Conservation (phyloP, 1,140 invertebrate species). For the Aculops lycopersici region DNA sequence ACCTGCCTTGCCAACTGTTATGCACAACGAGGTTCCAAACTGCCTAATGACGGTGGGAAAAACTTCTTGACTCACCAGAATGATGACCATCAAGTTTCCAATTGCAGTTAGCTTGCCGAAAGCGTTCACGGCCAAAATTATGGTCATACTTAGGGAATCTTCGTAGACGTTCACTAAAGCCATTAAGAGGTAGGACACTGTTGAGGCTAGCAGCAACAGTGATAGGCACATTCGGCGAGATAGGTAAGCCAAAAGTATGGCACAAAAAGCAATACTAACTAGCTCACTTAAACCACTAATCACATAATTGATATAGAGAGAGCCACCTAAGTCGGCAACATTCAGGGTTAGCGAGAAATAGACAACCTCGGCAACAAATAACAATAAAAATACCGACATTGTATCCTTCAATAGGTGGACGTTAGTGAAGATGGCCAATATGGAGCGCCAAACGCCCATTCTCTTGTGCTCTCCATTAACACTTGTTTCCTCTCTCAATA, state of each 20-base stretch:
- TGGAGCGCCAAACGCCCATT: neutral
- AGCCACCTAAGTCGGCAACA: neutral
- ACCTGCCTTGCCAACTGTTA: neutral
- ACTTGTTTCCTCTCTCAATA: neutral
- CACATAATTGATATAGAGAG: neutral
- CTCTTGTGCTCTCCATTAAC: neutral
- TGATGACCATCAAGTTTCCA: neutral
- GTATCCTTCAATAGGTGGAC: neutral
- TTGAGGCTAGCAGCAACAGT: neutral
- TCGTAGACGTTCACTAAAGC: neutral
- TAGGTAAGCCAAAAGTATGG: neutral
- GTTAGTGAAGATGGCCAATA: neutral
- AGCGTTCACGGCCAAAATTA: neutral
- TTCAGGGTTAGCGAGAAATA: neutral
- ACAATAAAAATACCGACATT: neutral
- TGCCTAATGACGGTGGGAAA: neutral
- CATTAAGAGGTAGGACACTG: neutral
- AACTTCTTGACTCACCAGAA: neutral
- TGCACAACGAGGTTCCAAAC: neutral
- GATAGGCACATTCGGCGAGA: neutral
- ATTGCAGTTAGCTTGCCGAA: neutral
- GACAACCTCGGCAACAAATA: neutral
- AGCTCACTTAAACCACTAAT: neutral
- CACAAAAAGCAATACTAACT: neutral
- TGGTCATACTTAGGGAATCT: neutral